phyloP scores from a whole-genome alignment of 2,888 invertebrate genomes.

The Eristalinus sepulchralis region DNA sequence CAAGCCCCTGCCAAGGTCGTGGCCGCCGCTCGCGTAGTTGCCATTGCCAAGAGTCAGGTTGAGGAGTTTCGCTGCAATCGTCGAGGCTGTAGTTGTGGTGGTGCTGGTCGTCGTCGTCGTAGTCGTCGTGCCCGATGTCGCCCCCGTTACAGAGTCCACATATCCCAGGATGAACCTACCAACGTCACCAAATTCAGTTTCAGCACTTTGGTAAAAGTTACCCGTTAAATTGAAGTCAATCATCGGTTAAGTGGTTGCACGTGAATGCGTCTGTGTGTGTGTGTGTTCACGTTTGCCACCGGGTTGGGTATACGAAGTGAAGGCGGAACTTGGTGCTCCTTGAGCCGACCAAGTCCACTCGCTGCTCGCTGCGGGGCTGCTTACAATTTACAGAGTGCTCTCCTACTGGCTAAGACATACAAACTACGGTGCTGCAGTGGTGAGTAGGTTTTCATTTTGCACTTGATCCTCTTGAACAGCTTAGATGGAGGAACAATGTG shows the following conservation, averaged over 20 bases:
- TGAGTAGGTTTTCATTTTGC: constrained; percentile 66
- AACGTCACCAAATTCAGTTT: constrained; percentile 58
- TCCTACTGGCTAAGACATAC: constrained; percentile 45
- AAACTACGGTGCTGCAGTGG: constrained; percentile 37
- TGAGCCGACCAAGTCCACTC: not conserved
- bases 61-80: constrained; percentile 43
- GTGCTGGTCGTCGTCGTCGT: constrained; percentile 6
- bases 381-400: constrained; percentile 42
- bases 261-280: constrained; percentile 28
- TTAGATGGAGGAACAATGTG: constrained; percentile 62
- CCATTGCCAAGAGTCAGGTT: constrained; percentile 43
- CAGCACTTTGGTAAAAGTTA: constrained; percentile 68
- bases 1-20: not conserved
- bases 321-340: not conserved
- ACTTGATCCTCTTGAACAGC: constrained; percentile 67
- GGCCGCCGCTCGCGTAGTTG: constrained; percentile 7
- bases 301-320: not conserved
- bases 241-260: constrained; percentile 63
- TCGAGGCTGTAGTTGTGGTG: constrained; percentile 17
- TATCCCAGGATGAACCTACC: constrained; percentile 60
- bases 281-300: constrained; percentile 38
- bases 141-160: constrained; percentile 58
- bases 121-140: constrained; percentile 6
- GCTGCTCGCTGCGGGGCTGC: not conserved
- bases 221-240: constrained; percentile 67